Evolutionary conservation across 2,797 vertebrate genomes (phyloP).

Genomic region (Pachyuromys duprasi): DNA sequence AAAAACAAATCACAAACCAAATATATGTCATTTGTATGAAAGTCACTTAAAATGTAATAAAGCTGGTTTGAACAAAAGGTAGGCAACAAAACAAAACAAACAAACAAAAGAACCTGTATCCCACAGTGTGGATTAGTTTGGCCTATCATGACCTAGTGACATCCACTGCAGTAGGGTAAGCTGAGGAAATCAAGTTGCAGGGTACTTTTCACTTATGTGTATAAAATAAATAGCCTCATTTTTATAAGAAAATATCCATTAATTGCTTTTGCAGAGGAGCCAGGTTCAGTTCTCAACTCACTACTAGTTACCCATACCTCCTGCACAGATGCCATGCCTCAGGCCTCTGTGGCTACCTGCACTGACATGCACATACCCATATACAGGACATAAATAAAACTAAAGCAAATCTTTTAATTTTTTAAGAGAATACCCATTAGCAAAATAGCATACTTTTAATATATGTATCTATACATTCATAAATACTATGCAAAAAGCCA

Average conservation of each 20-base stretch:
- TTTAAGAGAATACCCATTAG: background rate
- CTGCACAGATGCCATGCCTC: background rate
- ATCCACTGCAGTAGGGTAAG: background rate
- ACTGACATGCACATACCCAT: background rate
- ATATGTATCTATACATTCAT: background rate
- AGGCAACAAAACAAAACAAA: too few species aligned
- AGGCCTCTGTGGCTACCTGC: background rate
- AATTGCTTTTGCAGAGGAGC: background rate
- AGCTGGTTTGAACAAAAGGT: background rate
- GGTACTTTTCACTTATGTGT: background rate
- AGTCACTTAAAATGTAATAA: background rate
- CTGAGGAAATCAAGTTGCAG: background rate
- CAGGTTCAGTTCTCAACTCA: background rate
- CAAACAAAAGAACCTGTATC: background rate
- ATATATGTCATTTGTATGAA: background rate
- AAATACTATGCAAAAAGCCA: background rate
- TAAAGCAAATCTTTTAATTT: background rate
- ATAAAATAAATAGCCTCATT: background rate
- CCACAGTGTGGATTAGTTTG: background rate
- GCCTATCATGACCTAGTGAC: background rate
- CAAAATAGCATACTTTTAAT: background rate
- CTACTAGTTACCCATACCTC: background rate
- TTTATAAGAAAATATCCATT: slow-evolving; percentile 23
- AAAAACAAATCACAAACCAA: background rate
- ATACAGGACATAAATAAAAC: background rate